Evolutionary conservation across 2,113 vertebrate species (phyloP).

Genomic region (Ophiodon elongatus): DNA sequence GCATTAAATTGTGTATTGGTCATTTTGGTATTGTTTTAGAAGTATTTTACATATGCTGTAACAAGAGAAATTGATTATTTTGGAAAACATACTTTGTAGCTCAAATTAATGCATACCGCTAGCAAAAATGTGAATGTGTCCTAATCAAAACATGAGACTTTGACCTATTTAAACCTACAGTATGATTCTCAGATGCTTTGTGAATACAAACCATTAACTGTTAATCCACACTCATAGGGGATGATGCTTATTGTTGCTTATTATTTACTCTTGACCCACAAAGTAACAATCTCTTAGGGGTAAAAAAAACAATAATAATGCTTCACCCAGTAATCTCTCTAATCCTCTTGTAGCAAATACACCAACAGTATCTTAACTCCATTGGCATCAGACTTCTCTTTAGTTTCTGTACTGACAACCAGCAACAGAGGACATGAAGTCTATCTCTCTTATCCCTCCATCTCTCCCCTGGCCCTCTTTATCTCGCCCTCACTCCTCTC

Average conservation of each 20-base stretch:
- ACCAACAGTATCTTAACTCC: not conserved
- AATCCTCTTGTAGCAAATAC: not conserved
- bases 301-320: not conserved
- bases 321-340: not conserved
- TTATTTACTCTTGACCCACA: constrained; percentile 6
- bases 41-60: not conserved
- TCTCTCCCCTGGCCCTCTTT: not conserved
- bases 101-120: not conserved
- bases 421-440: not conserved
- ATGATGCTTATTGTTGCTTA: not conserved
- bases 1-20: not conserved
- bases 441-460: not conserved
- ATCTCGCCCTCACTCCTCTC: not conserved
- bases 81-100: not conserved
- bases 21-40: not conserved
- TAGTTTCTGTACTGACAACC: not conserved
- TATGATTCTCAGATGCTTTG: not conserved
- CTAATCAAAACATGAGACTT: not conserved
- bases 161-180: not conserved
- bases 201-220: not conserved
- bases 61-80: not conserved
- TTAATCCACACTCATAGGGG: not conserved
- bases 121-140: not conserved
- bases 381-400: not conserved
- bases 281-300: not conserved